Evolutionary conservation across 2,888 invertebrate genomes (phyloP).

Genomic region (Nomada ruficornis): DNA sequence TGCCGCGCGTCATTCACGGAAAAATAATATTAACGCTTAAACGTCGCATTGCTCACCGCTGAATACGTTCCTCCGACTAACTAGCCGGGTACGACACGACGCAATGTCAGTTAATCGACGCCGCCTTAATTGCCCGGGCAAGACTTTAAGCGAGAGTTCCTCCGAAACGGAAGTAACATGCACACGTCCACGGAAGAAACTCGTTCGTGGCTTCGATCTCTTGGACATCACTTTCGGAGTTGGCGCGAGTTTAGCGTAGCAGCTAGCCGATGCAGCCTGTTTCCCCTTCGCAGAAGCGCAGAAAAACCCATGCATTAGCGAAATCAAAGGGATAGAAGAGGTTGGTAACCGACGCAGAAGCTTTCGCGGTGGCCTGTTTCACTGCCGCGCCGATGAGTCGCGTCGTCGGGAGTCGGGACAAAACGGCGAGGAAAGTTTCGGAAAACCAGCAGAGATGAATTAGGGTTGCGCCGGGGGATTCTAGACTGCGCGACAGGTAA

Average conservation of each 20-base stretch:
- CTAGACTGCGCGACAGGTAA: slow-evolving; percentile 27
- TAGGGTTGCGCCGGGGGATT: slow-evolving; percentile 21
- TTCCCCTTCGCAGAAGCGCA: neutral
- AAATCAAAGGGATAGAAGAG: slow-evolving; percentile 56
- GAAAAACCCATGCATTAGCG: slow-evolving; percentile 51
- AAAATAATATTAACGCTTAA: neutral
- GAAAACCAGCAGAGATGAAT: slow-evolving; percentile 29
- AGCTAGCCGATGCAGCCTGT: neutral
- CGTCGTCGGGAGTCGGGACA: neutral
- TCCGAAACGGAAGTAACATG: neutral
- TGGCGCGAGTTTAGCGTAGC: slow-evolving; percentile 7
- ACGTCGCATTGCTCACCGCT: neutral
- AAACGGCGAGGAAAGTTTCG: slow-evolving; percentile 15
- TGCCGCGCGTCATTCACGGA: neutral
- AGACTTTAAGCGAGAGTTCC: neutral
- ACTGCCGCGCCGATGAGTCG: no score
- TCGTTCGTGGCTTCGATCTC: slow-evolving; percentile 74
- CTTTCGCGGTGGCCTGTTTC: slow-evolving; percentile 1
- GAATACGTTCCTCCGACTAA: neutral
- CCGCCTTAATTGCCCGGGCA: neutral
- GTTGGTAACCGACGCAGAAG: slow-evolving; percentile 11
- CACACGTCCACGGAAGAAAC: neutral
- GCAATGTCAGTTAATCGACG: neutral
- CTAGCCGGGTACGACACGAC: neutral
- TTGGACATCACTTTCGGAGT: slow-evolving; percentile 38